Evolutionary conservation across 2,888 invertebrate genomes (phyloP).

Genomic region (Lordiphosa fenestrarum): DNA sequence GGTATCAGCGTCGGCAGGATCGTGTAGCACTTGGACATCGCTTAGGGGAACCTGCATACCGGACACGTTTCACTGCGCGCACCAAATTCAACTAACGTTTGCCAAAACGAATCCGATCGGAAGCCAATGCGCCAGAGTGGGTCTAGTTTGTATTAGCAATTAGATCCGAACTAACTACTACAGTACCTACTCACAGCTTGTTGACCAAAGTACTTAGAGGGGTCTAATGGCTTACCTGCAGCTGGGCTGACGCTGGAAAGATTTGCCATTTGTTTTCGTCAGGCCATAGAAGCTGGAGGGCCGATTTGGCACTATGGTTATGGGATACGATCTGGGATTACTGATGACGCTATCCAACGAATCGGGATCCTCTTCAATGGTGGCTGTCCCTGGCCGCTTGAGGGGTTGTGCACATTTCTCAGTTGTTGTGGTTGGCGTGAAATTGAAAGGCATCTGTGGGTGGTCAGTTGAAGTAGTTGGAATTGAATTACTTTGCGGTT

Average conservation of each 20-base stretch:
- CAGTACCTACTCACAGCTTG: constrained; percentile 17
- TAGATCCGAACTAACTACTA: constrained; percentile 49
- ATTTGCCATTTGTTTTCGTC: constrained; percentile 72
- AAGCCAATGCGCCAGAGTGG: constrained; percentile 32
- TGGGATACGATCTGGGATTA: constrained; percentile 79
- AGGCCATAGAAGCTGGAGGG: constrained; percentile 77
- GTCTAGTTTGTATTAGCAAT: constrained; percentile 43
- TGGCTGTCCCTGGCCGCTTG: constrained; percentile 45
- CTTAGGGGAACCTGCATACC: constrained; percentile 67
- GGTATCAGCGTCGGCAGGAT: constrained; percentile 60
- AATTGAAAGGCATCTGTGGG: constrained; percentile 65
- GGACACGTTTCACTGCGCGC: constrained; percentile 33
- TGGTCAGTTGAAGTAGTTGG: constrained; percentile 26
- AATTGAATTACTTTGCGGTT: constrained; percentile 18
- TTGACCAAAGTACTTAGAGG: constrained; percentile 31
- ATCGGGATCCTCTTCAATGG: constrained; percentile 79
- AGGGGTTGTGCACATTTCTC: constrained; percentile 52
- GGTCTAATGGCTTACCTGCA: constrained; percentile 69
- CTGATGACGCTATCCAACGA: constrained; percentile 79
- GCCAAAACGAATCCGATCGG: constrained; percentile 15
- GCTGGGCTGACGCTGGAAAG: constrained; percentile 77
- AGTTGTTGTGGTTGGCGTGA: constrained; percentile 35
- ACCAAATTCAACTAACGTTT: constrained; percentile 42
- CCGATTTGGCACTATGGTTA: constrained; percentile 79
- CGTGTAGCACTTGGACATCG: constrained; percentile 70